phyloP scores from a whole-genome alignment of 2,888 invertebrate genomes.

The Hirtodrosophila trivittata region DNA sequence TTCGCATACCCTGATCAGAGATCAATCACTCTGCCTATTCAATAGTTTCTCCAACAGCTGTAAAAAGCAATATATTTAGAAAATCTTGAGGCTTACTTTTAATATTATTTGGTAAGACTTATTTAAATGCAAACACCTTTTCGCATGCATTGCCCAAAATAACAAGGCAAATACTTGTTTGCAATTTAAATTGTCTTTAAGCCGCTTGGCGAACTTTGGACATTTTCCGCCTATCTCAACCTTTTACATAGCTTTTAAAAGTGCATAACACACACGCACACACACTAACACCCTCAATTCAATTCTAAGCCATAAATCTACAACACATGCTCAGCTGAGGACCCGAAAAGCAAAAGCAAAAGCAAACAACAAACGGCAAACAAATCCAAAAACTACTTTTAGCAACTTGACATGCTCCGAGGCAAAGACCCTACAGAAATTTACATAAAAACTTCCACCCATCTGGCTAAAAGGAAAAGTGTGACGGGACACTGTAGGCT shows the following conservation, averaged over 20 bases:
- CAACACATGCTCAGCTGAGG: conserved; percentile 49
- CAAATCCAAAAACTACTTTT: conserved; percentile 58
- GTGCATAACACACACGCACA: conserved; percentile 21
- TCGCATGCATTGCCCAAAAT: conserved; percentile 16
- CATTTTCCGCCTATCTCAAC: neutral
- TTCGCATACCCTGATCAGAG: no score
- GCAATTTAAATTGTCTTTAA: conserved; percentile 57
- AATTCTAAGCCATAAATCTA: conserved; percentile 62
- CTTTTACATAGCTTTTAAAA: conserved; percentile 58
- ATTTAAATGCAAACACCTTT: conserved; percentile 39
- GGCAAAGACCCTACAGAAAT: conserved; percentile 37
- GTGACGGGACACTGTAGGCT: neutral
- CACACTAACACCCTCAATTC: conserved; percentile 47
- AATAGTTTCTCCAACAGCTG: no score
- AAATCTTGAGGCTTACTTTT: no score
- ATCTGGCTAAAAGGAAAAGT: conserved; percentile 1
- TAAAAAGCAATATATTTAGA: no score
- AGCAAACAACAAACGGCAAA: conserved; percentile 42
- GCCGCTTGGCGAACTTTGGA: conserved; percentile 30
- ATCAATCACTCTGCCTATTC: no score
- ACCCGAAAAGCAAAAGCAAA: conserved; percentile 33
- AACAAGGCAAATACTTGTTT: conserved; percentile 49
- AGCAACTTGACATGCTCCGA: conserved; percentile 46
- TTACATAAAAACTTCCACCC: conserved; percentile 41
- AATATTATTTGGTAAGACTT: no score